Evolutionary conservation across 2,888 invertebrate species (phyloP), one percentile per base, ranked within the genome.

Genomic region (Stenoptilia bipunctidactyla): DNA sequence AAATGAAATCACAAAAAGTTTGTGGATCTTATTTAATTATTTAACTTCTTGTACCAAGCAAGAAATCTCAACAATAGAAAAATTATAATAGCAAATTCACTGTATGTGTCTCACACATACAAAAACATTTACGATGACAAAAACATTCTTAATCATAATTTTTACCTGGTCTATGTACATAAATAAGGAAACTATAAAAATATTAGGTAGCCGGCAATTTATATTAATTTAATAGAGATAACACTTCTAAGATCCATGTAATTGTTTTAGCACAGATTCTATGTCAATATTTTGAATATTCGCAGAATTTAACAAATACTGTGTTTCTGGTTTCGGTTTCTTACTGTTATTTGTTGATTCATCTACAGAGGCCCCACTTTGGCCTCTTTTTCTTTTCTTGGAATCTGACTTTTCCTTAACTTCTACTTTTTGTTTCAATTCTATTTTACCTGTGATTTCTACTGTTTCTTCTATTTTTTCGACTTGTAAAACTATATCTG

Each of bases 251-350:
- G 76, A 73, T 15, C 84, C 85, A 49, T 85, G 84, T 38, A 85
- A 55, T 52, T 82, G 79, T 52, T 62, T 74, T 27, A 85, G 55
- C 39, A 85, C 76, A 13, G 76, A 63, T 55, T 85, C 85, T 39
- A 85, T 85, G 56, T 83, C 84, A 39, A 84, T 71, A 53, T 83
- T 69, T 53, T 75, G 70, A 50, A 77, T 76, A 48, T 69, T 74
- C 33, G 72, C 62, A 4, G 76, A 61, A 49, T 66, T 63, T 12
- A 77, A 58, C 45, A 77, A 54, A 48, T 68, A 70, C 40, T 69
- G 61, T 2, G 72, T 48, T 38, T 77, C 73, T 4, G 68, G 53
- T 50, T 74, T 80, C 1, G 57, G 50, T 51, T 63, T 75, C 47
- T 75, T 84, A 39, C 37, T 58, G 15, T 66, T 66, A 45, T 48